A percentile compares a stretch with the other conserved stretches of the same genome.
Evolutionary conservation across 1,140 invertebrate species (phyloP).

Genomic region (Drosophila pachea): DNA sequence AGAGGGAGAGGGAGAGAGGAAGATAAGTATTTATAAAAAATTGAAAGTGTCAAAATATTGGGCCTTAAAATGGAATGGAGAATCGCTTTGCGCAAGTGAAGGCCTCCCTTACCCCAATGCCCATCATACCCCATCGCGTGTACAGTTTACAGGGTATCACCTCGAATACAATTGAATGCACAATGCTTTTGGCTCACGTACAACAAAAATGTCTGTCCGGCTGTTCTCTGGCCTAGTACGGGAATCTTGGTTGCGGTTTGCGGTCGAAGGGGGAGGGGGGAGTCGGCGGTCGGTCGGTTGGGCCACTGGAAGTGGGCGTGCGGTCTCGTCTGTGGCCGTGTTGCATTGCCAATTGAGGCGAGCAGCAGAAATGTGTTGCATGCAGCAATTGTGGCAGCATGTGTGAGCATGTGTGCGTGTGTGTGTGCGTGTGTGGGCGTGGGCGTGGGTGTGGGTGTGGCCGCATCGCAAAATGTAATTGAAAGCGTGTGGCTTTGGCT

Average conservation of each 20-base stretch:
- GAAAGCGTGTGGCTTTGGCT: conserved; percentile 1
- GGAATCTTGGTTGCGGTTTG: conserved; percentile 1
- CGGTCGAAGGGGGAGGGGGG: background rate
- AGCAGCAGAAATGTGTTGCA: conserved; percentile 22
- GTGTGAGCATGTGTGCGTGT: background rate
- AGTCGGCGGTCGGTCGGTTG: background rate
- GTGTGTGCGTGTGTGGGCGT: conserved; percentile 5
- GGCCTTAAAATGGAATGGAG: background rate
- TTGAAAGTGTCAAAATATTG: background rate
- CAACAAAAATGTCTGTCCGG: conserved; percentile 14
- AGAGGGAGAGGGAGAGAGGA: no score
- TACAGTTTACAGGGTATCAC: background rate
- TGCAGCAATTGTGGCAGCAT: background rate
- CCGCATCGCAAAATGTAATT: conserved; percentile 1
- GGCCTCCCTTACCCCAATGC: no score
- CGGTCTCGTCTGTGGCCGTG: conserved; percentile 5
- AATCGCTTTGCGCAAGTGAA: no score
- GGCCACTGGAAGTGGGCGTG: background rate
- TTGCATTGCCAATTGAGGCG: conserved; percentile 20
- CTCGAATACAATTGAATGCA: conserved; percentile 17
- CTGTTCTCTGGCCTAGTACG: background rate
- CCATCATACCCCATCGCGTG: background rate
- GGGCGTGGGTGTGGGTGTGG: conserved; percentile 4
- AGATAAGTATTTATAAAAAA: no score
- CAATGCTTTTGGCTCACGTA: conserved; percentile 15